Base-by-base conservation (phyloP, 2,888 invertebrate genomes). In the Troides oblongomaculatus region DNA sequence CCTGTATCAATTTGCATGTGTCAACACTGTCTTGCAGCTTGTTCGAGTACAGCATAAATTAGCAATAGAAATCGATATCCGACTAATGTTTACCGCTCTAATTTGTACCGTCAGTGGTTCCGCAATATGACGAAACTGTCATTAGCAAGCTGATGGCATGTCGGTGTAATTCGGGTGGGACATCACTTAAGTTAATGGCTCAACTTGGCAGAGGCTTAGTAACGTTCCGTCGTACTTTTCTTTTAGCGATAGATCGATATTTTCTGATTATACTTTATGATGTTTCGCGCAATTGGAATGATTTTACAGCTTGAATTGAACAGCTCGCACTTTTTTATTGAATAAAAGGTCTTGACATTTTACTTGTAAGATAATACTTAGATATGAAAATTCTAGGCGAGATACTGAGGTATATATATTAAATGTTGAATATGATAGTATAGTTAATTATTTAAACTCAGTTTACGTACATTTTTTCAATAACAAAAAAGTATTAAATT, bases 101-200 rank as follows among this genome's bases (percentile, higher is more conserved):
- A 65, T 70, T 73, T 63, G 70, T 66, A 71, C 64, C 61, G 64
- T 66, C 61, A 69, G 69, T 62, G 74, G 71, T 56, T 68, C 57
- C 36, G 64, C 21, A 62, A 62, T 64, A 62, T 64, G 81, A 76
- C 78, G 76, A 73, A 76, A 75, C 75, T 79, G 80, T 78, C 80
- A 80, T 80, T 81, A 81, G 78, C 78, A 74, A 74, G 73, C 72
- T 73, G 72, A 73, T 72, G 74, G 73, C 76, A 75, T 75, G 77
- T 77, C 76, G 74, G 75, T 75, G 76, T 81, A 81, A 81, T 83
- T 80, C 78, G 78, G 83, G 79, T 68, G 66, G 72, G 72, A 79
- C 79, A 81, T 80, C 80, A 81, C 82, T 82, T 73, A 74, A 74
- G 76, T 76, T 82, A 81, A 83, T 82, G 79, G 77, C 62, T 50